Base-by-base conservation (phyloP, 2,113 vertebrate species). In the Silurus glanis region DNA sequence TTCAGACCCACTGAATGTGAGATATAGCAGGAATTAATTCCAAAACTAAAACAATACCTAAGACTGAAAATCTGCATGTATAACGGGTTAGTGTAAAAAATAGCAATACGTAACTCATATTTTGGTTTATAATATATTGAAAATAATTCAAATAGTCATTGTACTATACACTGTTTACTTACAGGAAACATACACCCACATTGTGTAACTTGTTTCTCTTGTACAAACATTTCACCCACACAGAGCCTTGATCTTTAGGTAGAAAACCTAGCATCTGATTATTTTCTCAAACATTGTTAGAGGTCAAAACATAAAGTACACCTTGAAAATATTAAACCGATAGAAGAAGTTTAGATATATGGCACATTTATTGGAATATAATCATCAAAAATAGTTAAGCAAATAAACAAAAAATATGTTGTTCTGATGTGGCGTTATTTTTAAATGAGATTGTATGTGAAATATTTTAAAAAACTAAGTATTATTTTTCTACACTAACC, bases 201-300 rank as follows among this genome's bases (percentile, higher is more conserved):
- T 80, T 80, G 6, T 45, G 78, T 83, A 72, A 72, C 17, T 66
- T 58, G 10, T 71, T 83, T 72, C 2, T 55, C 49, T 71, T 71
- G 25, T 12, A 71, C 28, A 83, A 83, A 83, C 53, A 83, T 71
- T 8, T 69, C 64, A 5, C 82, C 66, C 82, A 83, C 82, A 72
- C 51, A 72, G 82, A 5, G 37, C 49, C 25, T 83, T 83, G 81
- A 69, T 55, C 51, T 56, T 69, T 83, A 45, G n/a, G 12, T 56
- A 67, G 37, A 45, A 58, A 80, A 16, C 14, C 23, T 14, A 2
- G 9, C 6, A 19, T 14, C 5, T 51, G 23, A 25, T 23, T 74
- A 23, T 23, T 51, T 53, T 51, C 12, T 51, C 10, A 37, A 80
- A 37, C 1, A 28, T 49, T n/a, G 6, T 7, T 56, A 17, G 10